Evolutionary conservation across 2,888 invertebrate species (phyloP).

Genomic region (Sussaba pulchella): DNA sequence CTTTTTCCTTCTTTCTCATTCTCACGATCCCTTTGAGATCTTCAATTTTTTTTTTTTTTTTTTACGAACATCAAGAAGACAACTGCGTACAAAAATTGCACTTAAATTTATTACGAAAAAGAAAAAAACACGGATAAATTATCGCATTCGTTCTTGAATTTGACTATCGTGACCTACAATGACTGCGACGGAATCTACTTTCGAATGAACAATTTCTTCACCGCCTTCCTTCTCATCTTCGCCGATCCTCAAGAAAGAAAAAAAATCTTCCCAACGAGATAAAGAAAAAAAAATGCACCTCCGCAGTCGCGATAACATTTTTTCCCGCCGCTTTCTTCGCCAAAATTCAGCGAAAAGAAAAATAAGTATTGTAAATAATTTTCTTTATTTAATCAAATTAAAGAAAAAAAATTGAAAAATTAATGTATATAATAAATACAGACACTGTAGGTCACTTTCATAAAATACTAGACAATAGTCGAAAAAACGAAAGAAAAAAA

Average conservation of each 20-base stretch:
- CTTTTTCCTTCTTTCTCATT: background rate
- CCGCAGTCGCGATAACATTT: background rate
- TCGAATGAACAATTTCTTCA: background rate
- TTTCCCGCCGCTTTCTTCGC: background rate
- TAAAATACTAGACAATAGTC: slow-evolving; percentile 6
- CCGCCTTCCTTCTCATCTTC: background rate
- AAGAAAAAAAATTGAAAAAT: slow-evolving; percentile 2
- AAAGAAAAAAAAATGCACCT: background rate
- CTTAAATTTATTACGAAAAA: background rate
- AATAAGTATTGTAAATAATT: slow-evolving; percentile 2
- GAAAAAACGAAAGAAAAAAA: background rate
- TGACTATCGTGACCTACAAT: slow-evolving; percentile 1
- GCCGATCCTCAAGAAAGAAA: background rate
- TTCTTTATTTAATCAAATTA: slow-evolving; percentile 1
- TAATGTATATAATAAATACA: slow-evolving; percentile 1
- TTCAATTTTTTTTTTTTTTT: background rate
- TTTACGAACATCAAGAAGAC: background rate
- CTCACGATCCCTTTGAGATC: background rate
- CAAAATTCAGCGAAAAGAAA: background rate
- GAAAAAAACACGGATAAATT: background rate
- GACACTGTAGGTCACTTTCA: slow-evolving; percentile 25
- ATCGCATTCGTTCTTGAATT: background rate
- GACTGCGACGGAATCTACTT: background rate
- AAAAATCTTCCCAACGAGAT: background rate
- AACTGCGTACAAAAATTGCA: background rate